These are phyloP conservation scores for Crepidodera aurea DNA, from an alignment of 2,888 invertebrate species.

Conservation along the genomic window DNA sequence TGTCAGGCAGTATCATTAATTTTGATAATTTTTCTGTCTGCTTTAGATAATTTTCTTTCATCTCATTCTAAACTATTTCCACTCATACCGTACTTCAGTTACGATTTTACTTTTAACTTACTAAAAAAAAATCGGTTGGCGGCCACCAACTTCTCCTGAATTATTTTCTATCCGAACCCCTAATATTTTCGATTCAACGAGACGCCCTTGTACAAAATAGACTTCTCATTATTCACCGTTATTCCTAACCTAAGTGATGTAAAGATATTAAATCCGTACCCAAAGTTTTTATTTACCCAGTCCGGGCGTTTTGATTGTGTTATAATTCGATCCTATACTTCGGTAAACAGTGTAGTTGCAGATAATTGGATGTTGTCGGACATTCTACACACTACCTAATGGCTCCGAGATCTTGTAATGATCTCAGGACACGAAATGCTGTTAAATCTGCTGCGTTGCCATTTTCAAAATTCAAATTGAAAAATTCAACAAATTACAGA, in stretches of 20 bases:
- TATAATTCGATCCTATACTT: conserved; percentile 48
- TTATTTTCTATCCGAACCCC: too few relatives aligned
- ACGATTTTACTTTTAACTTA: too few relatives aligned
- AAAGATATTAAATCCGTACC: conserved; percentile 3
- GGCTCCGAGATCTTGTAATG: conserved; percentile 51
- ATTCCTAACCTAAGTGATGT: background rate
- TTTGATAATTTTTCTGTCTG: too few relatives aligned
- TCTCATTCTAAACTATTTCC: too few relatives aligned
- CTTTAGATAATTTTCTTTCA: too few relatives aligned
- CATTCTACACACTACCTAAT: conserved; percentile 47
- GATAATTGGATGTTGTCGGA: conserved; percentile 51
- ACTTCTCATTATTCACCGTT: too few relatives aligned
- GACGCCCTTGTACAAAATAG: too few relatives aligned
- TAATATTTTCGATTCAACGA: too few relatives aligned
- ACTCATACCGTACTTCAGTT: too few relatives aligned
- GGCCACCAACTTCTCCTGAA: too few relatives aligned
- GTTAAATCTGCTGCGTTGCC: conserved; percentile 29
- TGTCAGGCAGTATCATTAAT: too few relatives aligned
- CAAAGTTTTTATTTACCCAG: conserved; percentile 25
- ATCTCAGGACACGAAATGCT: conserved; percentile 50
- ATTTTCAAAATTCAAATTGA: background rate
- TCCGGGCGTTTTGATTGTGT: conserved; percentile 47
- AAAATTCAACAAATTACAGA: background rate
- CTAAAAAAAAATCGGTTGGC: too few relatives aligned
- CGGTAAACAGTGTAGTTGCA: conserved; percentile 46